Base-by-base conservation (phyloP, 2,113 vertebrate genomes). In the Atlantisia rogersi region DNA sequence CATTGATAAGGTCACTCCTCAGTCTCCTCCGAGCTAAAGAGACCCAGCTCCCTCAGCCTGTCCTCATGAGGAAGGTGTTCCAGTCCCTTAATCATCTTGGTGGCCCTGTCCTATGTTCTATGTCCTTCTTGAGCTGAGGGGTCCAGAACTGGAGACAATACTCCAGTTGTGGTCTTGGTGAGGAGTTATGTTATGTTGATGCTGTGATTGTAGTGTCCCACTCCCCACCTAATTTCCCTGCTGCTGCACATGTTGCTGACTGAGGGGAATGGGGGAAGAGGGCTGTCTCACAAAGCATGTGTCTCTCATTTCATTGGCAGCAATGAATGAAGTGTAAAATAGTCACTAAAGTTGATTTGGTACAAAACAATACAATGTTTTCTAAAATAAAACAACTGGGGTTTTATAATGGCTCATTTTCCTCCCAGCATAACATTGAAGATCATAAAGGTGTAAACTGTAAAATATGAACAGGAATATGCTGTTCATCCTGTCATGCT, bases 151-250 rank as follows among this genome's bases (percentile, higher is more conserved):
- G 8, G 44, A 46, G 17, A 46, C 44, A 46, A 46, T 46, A 46
- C 18, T 46, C 44, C 44, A 46, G 44, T 7, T 46, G 44, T 46
- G 44, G 17, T 18, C 44, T 46, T 46, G 48, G 21, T 22, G 48
- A 48, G 6, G 48, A 48, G 20, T 22, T 22, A 10, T 48, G 20
- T 48, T 48, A 48, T 48, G 20, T 48, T 48, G 48, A 48, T 48
- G 48, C 48, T 22, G 48, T 48, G 48, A 22, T 48, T 48, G 12
- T n/a, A 21, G 7, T 14, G 7, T 40, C 48, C 24, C 79, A 24
- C 53, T 80, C 16, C 26, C 25, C 8, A 17, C 3, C 0, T 10
- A 7, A 22, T 70, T 68, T 85, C 32, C 39, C 16, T 55, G 0
- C n/a, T 68, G 25, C 76, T n/a, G n/a, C 11, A 29, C 2, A 0